phyloP scores from a whole-genome alignment of 2,113 vertebrate species.

The Scatophagus argus region DNA sequence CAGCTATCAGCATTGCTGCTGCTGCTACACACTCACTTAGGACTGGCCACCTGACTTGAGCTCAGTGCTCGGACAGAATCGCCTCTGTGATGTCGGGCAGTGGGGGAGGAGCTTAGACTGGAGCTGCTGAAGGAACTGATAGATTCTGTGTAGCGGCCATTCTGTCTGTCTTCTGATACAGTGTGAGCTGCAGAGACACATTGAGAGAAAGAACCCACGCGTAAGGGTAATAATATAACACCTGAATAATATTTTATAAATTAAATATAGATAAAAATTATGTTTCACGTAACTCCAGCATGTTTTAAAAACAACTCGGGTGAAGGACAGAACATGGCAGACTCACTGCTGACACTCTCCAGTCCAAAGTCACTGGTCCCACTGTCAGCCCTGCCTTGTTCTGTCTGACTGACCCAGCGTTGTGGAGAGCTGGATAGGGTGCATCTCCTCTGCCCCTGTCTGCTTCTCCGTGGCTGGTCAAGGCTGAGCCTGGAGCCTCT shows the following conservation, averaged over 20 bases:
- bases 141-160: neutral
- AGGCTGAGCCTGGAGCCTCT: neutral
- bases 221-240: neutral
- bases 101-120: conserved; percentile 42
- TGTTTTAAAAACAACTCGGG: neutral
- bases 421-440: conserved; percentile 66
- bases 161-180: conserved; percentile 69
- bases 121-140: neutral
- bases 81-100: conserved; percentile 22
- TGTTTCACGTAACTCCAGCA: neutral
- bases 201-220: neutral
- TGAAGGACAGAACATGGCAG: neutral
- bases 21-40: conserved; percentile 83
- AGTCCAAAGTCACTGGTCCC: conserved; percentile 62
- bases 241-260: neutral
- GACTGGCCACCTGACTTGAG: conserved; percentile 65
- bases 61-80: conserved; percentile 21
- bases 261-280: neutral
- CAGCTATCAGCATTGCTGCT: conserved; percentile 39
- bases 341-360: conserved; percentile 71
- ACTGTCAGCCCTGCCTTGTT: conserved; percentile 54
- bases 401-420: conserved; percentile 46
- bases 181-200: conserved; percentile 55
- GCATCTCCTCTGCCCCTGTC: neutral
- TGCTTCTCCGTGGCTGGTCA: neutral